These are phyloP conservation scores for Dione vanillae DNA, from an alignment of 2,888 invertebrate genomes.

Conservation along the genomic window DNA sequence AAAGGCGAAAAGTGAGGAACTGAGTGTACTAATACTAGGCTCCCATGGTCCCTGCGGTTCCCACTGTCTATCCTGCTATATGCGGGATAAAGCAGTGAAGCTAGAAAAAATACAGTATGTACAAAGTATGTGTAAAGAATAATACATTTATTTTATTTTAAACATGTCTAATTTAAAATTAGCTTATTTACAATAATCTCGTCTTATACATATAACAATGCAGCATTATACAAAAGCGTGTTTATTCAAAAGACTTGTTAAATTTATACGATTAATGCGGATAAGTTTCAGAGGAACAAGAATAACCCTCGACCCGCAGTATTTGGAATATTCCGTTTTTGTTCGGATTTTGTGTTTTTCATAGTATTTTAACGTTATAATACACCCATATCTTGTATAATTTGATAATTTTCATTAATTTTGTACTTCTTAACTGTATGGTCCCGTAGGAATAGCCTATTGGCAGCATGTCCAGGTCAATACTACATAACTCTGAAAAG, in stretches of 20 bases:
- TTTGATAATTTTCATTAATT: not conserved
- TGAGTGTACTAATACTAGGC: too few species aligned
- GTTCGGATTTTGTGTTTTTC: slow-evolving; percentile 15
- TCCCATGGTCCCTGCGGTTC: too few species aligned
- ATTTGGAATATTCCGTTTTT: slow-evolving; percentile 17
- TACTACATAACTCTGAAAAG: too few species aligned
- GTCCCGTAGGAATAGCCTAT: too few species aligned
- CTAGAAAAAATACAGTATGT: too few species aligned
- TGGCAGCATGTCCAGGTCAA: too few species aligned
- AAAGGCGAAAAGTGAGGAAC: too few species aligned
- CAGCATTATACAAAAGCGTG: slow-evolving; percentile 17
- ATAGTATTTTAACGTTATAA: slow-evolving; percentile 9
- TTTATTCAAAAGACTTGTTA: slow-evolving; percentile 24
- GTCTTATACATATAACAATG: slow-evolving; percentile 6
- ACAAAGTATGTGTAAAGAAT: too few species aligned
- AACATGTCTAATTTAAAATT: not conserved
- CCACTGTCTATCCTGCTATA: too few species aligned
- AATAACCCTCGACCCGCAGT: slow-evolving; percentile 30
- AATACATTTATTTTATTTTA: not conserved
- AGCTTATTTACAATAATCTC: slow-evolving; percentile 8
- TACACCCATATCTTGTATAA: slow-evolving; percentile 5
- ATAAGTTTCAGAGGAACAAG: slow-evolving; percentile 28
- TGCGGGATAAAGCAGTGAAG: too few species aligned
- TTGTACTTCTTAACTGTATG: too few species aligned
- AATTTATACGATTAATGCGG: slow-evolving; percentile 35